Evolutionary conservation across 2,113 vertebrate species (phyloP).

Genomic region (Naja naja): DNA sequence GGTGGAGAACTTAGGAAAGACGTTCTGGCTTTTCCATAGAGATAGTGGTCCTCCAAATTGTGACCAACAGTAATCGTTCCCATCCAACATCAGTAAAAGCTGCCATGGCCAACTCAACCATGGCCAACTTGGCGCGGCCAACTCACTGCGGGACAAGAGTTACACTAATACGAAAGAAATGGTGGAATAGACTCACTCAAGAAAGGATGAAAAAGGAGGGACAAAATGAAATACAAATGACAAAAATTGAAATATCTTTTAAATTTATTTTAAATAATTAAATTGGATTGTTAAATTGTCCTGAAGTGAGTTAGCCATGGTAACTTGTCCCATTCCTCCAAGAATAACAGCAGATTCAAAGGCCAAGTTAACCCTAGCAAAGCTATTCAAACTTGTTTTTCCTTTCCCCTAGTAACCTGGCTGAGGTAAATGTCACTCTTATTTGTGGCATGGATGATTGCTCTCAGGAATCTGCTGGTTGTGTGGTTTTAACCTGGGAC

Average conservation of each 20-base stretch:
- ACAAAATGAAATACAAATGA: neutral
- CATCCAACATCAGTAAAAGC: neutral
- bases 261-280: neutral
- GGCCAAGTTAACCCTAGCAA: neutral
- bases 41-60: neutral
- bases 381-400: slow-evolving; percentile 9
- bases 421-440: slow-evolving; percentile 59
- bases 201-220: neutral
- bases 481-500: slow-evolving; percentile 69
- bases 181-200: neutral
- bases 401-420: slow-evolving; percentile 21
- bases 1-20: neutral
- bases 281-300: neutral
- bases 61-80: neutral
- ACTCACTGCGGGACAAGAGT: neutral
- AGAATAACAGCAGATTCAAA: neutral
- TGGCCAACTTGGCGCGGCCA: neutral
- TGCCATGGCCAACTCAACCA: neutral
- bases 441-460: slow-evolving; percentile 50
- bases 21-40: neutral
- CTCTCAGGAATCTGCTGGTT: slow-evolving; percentile 63
- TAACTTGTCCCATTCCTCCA: neutral
- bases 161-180: neutral
- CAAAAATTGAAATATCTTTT: neutral
- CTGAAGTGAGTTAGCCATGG: neutral